Evolutionary conservation across 2,888 invertebrate genomes (phyloP).

Genomic region (Sipha maydis): DNA sequence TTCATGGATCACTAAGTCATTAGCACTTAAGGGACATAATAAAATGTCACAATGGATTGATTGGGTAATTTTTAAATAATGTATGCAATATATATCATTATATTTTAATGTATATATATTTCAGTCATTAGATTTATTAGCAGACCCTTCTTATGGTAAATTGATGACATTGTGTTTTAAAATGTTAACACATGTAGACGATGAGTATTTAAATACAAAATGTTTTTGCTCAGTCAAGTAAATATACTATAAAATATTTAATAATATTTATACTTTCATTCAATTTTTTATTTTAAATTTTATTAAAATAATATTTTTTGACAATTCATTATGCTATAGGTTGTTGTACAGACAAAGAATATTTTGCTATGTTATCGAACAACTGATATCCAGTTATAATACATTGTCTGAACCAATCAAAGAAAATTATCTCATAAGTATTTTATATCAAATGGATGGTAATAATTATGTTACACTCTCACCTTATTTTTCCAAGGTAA

Average conservation of each 20-base stretch:
- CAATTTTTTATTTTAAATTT: not conserved
- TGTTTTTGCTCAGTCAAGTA: slow-evolving; percentile 56
- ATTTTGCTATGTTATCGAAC: slow-evolving; percentile 60
- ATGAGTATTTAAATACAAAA: slow-evolving; percentile 32
- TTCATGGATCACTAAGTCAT: slow-evolving; percentile 62
- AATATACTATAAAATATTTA: not conserved
- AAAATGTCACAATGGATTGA: slow-evolving; percentile 61
- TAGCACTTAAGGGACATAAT: slow-evolving; percentile 59
- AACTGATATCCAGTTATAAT: slow-evolving; percentile 40
- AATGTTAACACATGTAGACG: slow-evolving; percentile 48
- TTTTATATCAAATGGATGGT: slow-evolving; percentile 59
- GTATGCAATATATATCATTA: not conserved
- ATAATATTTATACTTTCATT: not conserved
- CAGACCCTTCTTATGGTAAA: slow-evolving; percentile 38
- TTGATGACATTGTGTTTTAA: slow-evolving; percentile 40
- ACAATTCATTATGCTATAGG: not conserved
- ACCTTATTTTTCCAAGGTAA: slow-evolving; percentile 56
- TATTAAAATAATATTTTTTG: not conserved
- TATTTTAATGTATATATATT: slow-evolving; percentile 12
- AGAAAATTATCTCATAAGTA: slow-evolving; percentile 57
- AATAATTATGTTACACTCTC: slow-evolving; percentile 36
- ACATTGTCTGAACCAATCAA: slow-evolving; percentile 27
- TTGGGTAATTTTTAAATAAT: slow-evolving; percentile 22
- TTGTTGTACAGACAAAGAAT: slow-evolving; percentile 59
- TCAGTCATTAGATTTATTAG: slow-evolving; percentile 61